phyloP scores from a whole-genome alignment of 2,113 vertebrate genomes.

The Leuciscus idus region DNA sequence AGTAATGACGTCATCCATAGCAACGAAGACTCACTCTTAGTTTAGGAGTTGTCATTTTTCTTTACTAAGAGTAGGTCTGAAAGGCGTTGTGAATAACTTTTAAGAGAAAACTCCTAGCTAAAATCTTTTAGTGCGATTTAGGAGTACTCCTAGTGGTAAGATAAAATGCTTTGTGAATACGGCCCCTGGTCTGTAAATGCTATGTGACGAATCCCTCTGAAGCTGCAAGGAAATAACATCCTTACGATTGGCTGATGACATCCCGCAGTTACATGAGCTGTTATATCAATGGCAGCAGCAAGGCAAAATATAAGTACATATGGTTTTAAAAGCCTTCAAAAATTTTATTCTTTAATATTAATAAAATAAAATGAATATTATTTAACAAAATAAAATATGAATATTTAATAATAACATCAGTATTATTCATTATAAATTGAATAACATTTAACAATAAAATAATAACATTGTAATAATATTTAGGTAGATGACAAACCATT shows the following conservation, averaged over 20 bases:
- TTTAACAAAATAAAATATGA: background rate
- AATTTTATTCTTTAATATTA: background rate
- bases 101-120: no score
- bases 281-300: background rate
- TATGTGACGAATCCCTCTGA: background rate
- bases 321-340: background rate
- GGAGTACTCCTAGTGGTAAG: no score
- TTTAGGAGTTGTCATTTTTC: no score
- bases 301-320: background rate
- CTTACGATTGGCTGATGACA: background rate
- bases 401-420: background rate
- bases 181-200: background rate
- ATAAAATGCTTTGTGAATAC: no score
- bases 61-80: no score
- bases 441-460: background rate
- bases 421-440: background rate
- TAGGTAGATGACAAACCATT: background rate
- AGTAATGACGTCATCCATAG: no score
- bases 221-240: background rate
- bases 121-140: no score
- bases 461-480: background rate
- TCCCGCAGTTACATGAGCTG: background rate
- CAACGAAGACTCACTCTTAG: no score
- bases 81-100: no score
- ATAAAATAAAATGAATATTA: background rate